A percentile compares a stretch with the other conserved stretches of the same genome.
These are phyloP conservation scores for Tenodera sinensis DNA, from an alignment of 2,888 invertebrate genomes.

Conservation along the genomic window DNA sequence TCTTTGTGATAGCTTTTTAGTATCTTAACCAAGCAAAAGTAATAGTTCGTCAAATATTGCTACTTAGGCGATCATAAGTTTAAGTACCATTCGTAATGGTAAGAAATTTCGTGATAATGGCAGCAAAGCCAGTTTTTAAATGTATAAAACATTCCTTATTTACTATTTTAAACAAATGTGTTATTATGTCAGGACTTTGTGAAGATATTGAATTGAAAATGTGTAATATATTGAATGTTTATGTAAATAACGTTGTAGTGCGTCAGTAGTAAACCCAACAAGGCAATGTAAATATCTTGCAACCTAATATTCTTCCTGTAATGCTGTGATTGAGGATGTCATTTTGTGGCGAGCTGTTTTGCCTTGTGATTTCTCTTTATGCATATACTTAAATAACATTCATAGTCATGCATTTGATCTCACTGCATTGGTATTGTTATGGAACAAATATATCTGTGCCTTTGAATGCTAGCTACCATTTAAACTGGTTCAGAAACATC, in stretches of 20 bases:
- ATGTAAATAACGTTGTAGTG: neutral
- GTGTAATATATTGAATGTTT: neutral
- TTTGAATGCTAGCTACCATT: neutral
- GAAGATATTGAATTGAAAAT: neutral
- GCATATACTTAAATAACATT: neutral
- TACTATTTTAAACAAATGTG: conserved; percentile 8
- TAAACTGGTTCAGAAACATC: neutral
- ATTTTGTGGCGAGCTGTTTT: neutral
- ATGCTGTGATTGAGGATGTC: neutral
- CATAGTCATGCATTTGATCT: neutral
- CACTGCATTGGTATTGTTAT: neutral
- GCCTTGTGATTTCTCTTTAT: neutral
- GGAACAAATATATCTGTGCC: neutral
- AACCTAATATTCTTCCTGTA: neutral
- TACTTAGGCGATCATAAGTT: neutral
- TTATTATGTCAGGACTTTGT: neutral
- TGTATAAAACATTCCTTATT: conserved; percentile 1
- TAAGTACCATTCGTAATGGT: neutral
- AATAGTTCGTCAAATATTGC: neutral
- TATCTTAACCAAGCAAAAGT: neutral
- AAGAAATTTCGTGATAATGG: neutral
- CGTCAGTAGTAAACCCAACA: neutral
- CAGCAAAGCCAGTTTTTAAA: conserved; percentile 3
- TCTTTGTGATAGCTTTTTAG: neutral
- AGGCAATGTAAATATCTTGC: neutral